These are phyloP conservation scores for Gallinago jamesoni DNA, from an alignment of 2,113 vertebrate genomes.

Conservation along the genomic window DNA sequence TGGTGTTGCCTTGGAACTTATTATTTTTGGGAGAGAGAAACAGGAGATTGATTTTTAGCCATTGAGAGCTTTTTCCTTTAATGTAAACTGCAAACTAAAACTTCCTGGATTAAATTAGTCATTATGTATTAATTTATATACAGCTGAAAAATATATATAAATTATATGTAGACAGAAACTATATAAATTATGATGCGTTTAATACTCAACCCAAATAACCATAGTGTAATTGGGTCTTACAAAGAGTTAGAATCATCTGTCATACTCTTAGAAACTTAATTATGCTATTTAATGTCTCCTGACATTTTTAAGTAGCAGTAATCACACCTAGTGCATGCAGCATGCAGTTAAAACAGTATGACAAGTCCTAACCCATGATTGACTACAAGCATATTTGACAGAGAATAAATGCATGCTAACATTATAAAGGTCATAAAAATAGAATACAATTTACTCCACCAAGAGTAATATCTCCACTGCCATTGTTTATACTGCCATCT, in stretches of 20 bases:
- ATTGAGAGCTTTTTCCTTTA: background rate
- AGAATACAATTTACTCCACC: background rate
- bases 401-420: background rate
- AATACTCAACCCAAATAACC: background rate
- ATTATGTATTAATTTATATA: background rate
- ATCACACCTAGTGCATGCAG: background rate
- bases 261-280: background rate
- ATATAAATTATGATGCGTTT: background rate
- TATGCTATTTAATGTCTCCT: background rate
- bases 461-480: background rate
- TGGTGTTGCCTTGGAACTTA: background rate
- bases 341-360: background rate
- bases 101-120: background rate
- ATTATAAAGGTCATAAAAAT: background rate
- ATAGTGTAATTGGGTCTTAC: background rate
- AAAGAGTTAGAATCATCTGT: background rate
- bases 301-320: background rate
- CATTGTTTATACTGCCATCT: background rate
- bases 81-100: background rate
- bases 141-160: background rate
- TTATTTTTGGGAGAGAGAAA: background rate
- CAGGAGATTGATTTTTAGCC: background rate
- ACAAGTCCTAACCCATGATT: fast-evolving
- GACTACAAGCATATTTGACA: background rate
- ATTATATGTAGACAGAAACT: background rate